Evolutionary conservation across 2,113 vertebrate genomes (phyloP), one percentile per base, ranked within the genome.

Genomic region (Actenoides lindsayi): DNA sequence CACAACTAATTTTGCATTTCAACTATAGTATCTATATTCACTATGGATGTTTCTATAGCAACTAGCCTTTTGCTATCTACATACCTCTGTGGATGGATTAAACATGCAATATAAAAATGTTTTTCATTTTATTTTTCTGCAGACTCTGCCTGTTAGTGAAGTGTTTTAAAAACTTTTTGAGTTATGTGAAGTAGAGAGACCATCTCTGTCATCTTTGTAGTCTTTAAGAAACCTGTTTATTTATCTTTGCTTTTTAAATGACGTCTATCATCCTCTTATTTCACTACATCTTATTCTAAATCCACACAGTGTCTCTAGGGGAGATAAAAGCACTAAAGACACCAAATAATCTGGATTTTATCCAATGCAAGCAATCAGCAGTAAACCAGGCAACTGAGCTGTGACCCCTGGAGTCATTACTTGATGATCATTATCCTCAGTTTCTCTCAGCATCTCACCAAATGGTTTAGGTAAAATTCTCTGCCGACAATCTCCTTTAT

Each of bases 1-100:
- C 37, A 24, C 24, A 92, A 81, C 41, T 83, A 50, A 91, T 73
- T 94, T 91, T 96, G 59, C 54, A 64, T 93, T 96, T 92, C 68
- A 80, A 1, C 65, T 91, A 6, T 54, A 62, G 60, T 74, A 63
- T 84, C 62, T 93, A 1, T 80, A 51, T 75, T 88, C 90, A 46
- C 39, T 89, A 8, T 69, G 80, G 57, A 24, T 1, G 88, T 91
- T 96, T 90, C 91, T 86, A 85, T 87, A 92, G 91, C 79, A 93
- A 94, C 88, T 44, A 92, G 20, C 48, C 37, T 75, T 70, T 56
- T 84, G 41, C 51, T 90, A 56, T 79, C 89, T 88, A 30, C 83
- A 42, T 53, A 70, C 50, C 51, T 96, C 54, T 81, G 11, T 48
- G 42, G n/a, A 50, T 73, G 54, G 73, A 89, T 95, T 96, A 89